Conservation (phyloP, 2,113 vertebrate genomes). For the Antigone vipio region DNA sequence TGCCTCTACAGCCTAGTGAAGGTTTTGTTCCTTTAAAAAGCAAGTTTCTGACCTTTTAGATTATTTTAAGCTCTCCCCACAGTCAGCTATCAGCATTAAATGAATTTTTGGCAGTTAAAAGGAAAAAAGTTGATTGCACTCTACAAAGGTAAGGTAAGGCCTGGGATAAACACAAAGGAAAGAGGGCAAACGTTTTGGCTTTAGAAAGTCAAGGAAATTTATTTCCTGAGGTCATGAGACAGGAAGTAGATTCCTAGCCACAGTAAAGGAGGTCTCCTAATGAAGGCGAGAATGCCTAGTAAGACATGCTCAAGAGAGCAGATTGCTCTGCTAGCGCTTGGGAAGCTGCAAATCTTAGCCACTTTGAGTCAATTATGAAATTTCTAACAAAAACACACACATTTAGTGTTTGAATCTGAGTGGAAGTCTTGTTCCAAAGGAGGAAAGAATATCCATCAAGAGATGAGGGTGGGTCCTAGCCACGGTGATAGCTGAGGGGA, state of each 20-base stretch:
- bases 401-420: slow-evolving; percentile 70
- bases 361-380: slow-evolving; percentile 62
- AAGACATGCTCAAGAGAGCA: slow-evolving; percentile 69
- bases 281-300: slow-evolving; percentile 68
- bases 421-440: slow-evolving; percentile 49
- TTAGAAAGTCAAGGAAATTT: slow-evolving; percentile 85
- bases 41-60: not conserved
- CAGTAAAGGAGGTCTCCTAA: slow-evolving; percentile 72
- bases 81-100: slow-evolving; percentile 32
- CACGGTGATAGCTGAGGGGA: slow-evolving; percentile 62
- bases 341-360: slow-evolving; percentile 64
- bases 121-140: slow-evolving; percentile 48
- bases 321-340: slow-evolving; percentile 51
- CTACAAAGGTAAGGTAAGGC: slow-evolving; percentile 56
- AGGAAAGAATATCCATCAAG: slow-evolving; percentile 48
- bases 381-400: slow-evolving; percentile 60
- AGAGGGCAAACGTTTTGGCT: slow-evolving; percentile 81
- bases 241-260: slow-evolving; percentile 82
- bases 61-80: slow-evolving; percentile 7
- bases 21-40: not conserved
- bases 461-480: slow-evolving; percentile 58
- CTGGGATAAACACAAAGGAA: slow-evolving; percentile 70
- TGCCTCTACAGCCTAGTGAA: not conserved
- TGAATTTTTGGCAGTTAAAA: slow-evolving; percentile 58
- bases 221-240: slow-evolving; percentile 86